Base-by-base conservation (phyloP, 2,888 invertebrate genomes). In the Luperina testacea region DNA sequence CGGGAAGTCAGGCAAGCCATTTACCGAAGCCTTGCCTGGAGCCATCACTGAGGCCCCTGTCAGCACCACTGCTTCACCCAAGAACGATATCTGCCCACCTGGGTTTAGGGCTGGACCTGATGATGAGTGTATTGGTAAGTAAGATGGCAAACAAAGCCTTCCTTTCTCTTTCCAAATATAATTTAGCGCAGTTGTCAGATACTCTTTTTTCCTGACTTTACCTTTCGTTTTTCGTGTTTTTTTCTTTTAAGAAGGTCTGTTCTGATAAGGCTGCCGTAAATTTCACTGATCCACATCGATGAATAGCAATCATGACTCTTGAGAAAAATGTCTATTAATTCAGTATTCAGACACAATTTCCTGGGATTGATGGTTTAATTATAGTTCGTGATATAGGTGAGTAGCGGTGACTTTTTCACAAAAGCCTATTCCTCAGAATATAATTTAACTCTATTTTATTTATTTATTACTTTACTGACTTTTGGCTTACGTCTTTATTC, bases 21-120 rank as follows among this genome's bases (percentile, higher is more conserved):
- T 92, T 59, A 89, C 92, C 7, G 95, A 96, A 81, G 92, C 91
- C 0, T 86, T 89, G 0, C 91, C 94, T 0, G 93, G 91, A 48
- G 89, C 88, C 0, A 89, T 92, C 2, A 92, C 94, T 0, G 91
- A 92, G 61, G 79, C 93, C 0, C 67, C 91, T 4, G 87, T 80
- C 0, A 76, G 86, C 1, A 81, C 89, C 0, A 86, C 91, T 2
- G 7, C 75, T 11, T 78, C 90, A 0, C 88, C 92, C 0, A 95
- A 91, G 88, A 95, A 95, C 68, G 96, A 97, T 74, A 96, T 96
- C 73, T 97, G 97, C 83, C 97, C 97, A 0, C 95, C 96, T 45
- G 97, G 97, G 0, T 97, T 97, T 84, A 96, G 97, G 69, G 96
- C 96, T 61, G 97, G 97, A 0, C 92, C 94, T 13, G 93, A 95